Evolutionary conservation across 1,140 invertebrate species (phyloP), one percentile per base, ranked within the genome.

Genomic region (Aphelenchoides besseyi): DNA sequence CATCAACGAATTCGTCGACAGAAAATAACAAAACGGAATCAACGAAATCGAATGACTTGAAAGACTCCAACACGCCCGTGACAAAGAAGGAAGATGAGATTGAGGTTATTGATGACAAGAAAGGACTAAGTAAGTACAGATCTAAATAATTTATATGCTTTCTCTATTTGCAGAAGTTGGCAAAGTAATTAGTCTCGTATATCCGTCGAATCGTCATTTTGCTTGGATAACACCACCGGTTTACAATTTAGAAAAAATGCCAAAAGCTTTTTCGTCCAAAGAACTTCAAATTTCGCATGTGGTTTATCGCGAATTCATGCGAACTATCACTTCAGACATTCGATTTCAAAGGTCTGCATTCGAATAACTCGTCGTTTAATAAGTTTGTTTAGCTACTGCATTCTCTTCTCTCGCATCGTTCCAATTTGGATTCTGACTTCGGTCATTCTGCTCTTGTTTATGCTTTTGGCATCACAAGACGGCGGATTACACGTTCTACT

Each of bases 361-460:
- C 2, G 23, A 52, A n/a, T n/a, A n/a, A n/a, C n/a, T 48, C 41
- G 41, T 59, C 8, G 8, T 59, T 59, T 59, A 59, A 8, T 23
- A 23, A 48, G 12, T 23, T 48, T 48, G 69, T 74, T 1, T 3
- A 75, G 74, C 32, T 77, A 77, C 52, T 32, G 33, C 12, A 32
- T 78, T 32, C 37, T 75, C 12, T 79, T 81, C 66, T 79, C 76
- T 16, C 76, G 75, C 26, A 57, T 78, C 23, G 23, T 79, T 0
- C 75, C 75, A 48, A 54, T 74, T 23, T 77, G 75, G 75, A 26
- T 77, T 26, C 33, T 77, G 0, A 57, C 69, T 59, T 77, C 75
- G 18, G 64, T 77, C 28, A 30, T 77, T 29, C 41, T 77, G 33
- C 64, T 77, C 26, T 28, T 77, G 28, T 66, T 76, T n/a, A 71